Conservation (phyloP, 1,140 invertebrate genomes). For the Coenobita brevimanus region DNA sequence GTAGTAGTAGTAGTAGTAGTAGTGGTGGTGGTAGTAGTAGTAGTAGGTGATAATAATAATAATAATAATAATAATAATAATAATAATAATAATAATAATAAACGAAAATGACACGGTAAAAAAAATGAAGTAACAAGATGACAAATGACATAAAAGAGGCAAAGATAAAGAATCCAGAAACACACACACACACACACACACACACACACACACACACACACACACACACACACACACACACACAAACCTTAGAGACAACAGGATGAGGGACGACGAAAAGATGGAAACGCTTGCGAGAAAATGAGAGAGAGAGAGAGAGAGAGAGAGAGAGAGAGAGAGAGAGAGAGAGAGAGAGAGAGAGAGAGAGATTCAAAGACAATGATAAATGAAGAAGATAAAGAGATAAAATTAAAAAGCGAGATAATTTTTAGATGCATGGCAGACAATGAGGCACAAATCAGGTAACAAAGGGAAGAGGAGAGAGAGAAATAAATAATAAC, state of each 20-base stretch:
- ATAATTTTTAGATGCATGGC: not conserved
- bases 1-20: no score
- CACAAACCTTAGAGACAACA: no score
- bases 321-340: conserved; percentile 1
- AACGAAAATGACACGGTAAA: conserved; percentile 3
- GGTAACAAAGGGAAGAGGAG: no score
- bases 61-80: no score
- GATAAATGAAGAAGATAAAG: no score
- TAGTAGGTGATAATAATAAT: no score
- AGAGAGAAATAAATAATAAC: not conserved
- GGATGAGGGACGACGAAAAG: not conserved
- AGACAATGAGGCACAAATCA: not conserved
- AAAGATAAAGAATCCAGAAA: not conserved
- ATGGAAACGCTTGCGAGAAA: not conserved
- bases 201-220: conserved; percentile 37
- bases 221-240: conserved; percentile 22
- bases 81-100: not conserved
- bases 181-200: conserved; percentile 36
- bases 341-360: conserved; percentile 1
- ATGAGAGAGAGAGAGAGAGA: conserved; percentile 1
- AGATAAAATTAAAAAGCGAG: not conserved
- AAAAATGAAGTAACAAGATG: not conserved
- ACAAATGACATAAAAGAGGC: not conserved
- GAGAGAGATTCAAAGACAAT: no score
- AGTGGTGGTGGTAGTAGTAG: no score